Percentiles rank a stretch among this genome's conserved stretches.
Evolutionary conservation across 1,140 invertebrate species (phyloP).

Genomic region (Notospermus geniculatus): DNA sequence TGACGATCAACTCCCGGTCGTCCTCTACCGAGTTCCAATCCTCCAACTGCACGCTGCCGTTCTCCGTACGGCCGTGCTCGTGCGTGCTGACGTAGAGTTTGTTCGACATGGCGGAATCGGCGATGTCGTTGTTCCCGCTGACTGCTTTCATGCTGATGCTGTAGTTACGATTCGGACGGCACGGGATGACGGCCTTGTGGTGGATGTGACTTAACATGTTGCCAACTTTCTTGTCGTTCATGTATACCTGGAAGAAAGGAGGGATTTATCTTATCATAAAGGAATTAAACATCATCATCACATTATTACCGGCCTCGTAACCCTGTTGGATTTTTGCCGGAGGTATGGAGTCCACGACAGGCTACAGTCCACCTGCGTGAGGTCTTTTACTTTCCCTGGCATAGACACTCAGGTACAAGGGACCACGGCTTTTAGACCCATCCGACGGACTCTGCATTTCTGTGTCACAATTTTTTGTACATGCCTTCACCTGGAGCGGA

Average conservation of each 20-base stretch:
- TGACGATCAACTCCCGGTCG: constrained; percentile 43
- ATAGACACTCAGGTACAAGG: no score
- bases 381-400: no score
- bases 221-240: constrained; percentile 54
- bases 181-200: constrained; percentile 52
- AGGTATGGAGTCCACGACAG: no score
- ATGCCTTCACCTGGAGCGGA: no score
- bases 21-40: constrained; percentile 29
- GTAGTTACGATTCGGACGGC: constrained; percentile 52
- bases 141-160: constrained; percentile 50
- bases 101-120: constrained; percentile 50
- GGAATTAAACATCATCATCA: no score
- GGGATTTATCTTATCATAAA: no score
- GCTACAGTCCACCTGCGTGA: no score
- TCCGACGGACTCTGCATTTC: no score
- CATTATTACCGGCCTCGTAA: no score
- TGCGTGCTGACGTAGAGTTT: constrained; percentile 41
- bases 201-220: constrained; percentile 46
- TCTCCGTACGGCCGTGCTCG: constrained; percentile 26
- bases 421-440: no score
- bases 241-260: constrained; percentile 35
- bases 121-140: constrained; percentile 38
- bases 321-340: no score
- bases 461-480: no score
- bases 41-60: constrained; percentile 17